phyloP scores from a whole-genome alignment of 2,113 vertebrate genomes.

The Daubentonia madagascariensis region DNA sequence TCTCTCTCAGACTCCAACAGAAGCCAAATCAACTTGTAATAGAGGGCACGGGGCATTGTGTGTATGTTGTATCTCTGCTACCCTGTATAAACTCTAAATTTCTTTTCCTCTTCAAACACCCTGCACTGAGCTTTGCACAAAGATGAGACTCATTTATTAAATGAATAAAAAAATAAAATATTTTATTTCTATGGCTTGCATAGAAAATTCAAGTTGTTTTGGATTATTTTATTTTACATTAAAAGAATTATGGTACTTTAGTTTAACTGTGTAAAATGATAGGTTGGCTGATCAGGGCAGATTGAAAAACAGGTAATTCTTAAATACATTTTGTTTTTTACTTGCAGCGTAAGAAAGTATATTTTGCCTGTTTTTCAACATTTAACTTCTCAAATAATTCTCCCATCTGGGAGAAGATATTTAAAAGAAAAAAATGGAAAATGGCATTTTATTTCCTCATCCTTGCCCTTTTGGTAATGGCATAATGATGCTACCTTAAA shows the following conservation, averaged over 20 bases:
- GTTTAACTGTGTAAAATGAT: background rate
- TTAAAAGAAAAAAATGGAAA: background rate
- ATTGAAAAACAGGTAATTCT: background rate
- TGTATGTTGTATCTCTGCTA: fast-evolving
- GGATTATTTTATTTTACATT: background rate
- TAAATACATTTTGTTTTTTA: background rate
- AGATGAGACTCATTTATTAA: background rate
- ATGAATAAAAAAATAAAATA: background rate
- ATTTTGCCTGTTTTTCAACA: background rate
- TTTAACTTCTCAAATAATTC: background rate
- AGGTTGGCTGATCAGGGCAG: background rate
- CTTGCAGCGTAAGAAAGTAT: background rate
- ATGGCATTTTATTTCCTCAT: background rate
- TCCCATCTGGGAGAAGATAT: background rate
- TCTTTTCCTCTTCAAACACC: background rate
- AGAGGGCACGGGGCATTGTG: background rate
- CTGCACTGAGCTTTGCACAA: background rate
- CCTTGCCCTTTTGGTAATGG: background rate
- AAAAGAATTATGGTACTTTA: background rate
- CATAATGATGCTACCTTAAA: background rate
- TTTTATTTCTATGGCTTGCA: background rate
- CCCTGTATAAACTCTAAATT: background rate
- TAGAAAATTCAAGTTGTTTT: background rate
- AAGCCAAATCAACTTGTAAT: background rate
- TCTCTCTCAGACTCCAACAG: background rate